These are phyloP conservation scores for Frieseomelitta varia DNA, from an alignment of 1,140 invertebrate species.

Conservation along the genomic window DNA sequence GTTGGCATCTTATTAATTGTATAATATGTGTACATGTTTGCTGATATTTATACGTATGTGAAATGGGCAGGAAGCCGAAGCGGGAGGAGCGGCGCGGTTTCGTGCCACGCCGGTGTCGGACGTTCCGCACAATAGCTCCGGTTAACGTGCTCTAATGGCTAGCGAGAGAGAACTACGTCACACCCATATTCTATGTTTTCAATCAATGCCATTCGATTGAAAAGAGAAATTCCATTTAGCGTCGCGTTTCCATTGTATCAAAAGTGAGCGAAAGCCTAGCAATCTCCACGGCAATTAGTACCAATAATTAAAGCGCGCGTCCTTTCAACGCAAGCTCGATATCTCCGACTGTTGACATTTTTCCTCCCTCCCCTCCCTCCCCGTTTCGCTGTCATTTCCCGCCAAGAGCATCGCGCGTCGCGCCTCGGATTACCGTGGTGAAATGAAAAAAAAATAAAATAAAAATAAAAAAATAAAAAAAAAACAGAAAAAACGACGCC, in stretches of 20 bases:
- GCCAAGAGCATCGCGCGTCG: neutral
- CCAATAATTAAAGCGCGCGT: slow-evolving; percentile 55
- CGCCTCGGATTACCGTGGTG: neutral
- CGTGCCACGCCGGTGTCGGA: neutral
- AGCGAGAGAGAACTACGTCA: neutral
- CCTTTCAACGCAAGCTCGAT: slow-evolving; percentile 38
- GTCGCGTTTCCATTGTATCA: slow-evolving; percentile 11
- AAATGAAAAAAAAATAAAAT: neutral
- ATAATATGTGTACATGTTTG: slow-evolving; percentile 37
- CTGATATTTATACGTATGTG: slow-evolving; percentile 51
- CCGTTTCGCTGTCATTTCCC: neutral
- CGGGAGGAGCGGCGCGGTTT: neutral
- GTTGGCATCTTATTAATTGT: slow-evolving; percentile 62
- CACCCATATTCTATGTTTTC: slow-evolving; percentile 7
- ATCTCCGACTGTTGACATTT: slow-evolving; percentile 22
- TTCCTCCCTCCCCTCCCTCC: neutral
- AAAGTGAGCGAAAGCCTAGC: slow-evolving; percentile 19
- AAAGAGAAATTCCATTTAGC: slow-evolving; percentile 47
- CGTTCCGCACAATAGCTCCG: neutral
- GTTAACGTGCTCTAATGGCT: slow-evolving; percentile 10
- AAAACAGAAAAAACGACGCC: neutral
- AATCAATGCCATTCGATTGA: slow-evolving; percentile 51
- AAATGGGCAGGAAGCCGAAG: slow-evolving; percentile 21
- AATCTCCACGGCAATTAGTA: slow-evolving; percentile 62
- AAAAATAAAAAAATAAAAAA: too few relatives aligned